These are phyloP conservation scores for Bombus pyrosoma DNA, from an alignment of 1,140 invertebrate genomes.

Conservation along the genomic window DNA sequence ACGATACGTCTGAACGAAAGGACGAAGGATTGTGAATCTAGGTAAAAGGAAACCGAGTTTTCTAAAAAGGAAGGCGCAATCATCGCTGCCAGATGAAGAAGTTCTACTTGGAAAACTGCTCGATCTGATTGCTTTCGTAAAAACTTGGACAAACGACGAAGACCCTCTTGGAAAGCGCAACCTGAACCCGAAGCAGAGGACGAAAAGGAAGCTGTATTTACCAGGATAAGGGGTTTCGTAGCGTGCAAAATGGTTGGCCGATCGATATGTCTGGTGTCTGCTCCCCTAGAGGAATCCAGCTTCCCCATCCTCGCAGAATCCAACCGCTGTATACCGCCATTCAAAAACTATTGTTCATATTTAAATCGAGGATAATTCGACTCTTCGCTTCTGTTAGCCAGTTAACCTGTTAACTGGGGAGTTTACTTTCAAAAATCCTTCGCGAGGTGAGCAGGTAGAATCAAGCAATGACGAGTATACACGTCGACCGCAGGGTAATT, in stretches of 20 bases:
- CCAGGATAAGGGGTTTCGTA: slow-evolving; percentile 19
- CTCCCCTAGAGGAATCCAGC: slow-evolving; percentile 1
- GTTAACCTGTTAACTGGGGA: no score
- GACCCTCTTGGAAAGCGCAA: not conserved
- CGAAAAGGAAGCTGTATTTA: slow-evolving; percentile 30
- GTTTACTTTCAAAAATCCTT: no score
- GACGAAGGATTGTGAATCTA: not conserved
- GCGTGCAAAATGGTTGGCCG: slow-evolving; percentile 38
- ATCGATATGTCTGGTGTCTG: slow-evolving; percentile 43
- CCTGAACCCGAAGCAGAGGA: not conserved
- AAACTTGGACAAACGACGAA: not conserved
- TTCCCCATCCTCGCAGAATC: slow-evolving; percentile 11
- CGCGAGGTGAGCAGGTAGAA: no score
- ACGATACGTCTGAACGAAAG: no score
- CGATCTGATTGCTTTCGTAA: not conserved
- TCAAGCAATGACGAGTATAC: no score
- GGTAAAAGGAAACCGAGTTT: not conserved
- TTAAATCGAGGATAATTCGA: not conserved
- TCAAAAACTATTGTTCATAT: not conserved
- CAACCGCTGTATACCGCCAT: not conserved
- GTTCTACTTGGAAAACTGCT: not conserved
- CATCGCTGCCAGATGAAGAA: not conserved
- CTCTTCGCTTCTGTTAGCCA: not conserved
- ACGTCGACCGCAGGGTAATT: no score
- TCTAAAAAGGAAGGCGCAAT: not conserved